Base-by-base conservation (phyloP, 2,888 invertebrate genomes). In the Acleris cristana region DNA sequence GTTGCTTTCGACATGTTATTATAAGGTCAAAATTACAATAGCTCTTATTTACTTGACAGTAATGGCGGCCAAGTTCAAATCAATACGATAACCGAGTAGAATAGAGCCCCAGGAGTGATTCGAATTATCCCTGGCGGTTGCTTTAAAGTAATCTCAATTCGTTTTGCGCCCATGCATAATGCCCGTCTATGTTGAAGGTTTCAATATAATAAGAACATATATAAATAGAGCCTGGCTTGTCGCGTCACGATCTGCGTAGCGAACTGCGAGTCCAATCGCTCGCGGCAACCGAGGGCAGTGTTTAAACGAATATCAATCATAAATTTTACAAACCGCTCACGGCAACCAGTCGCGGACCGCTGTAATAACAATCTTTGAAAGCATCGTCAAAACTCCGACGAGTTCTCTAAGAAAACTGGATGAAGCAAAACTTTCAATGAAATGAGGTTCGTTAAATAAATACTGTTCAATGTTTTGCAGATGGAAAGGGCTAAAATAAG, bases 231-330 rank as follows among this genome's bases (percentile, higher is more conserved):
- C 12, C 56, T 70, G 73, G 68, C 72, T 75, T 78, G 76, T 77
- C 76, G 72, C 73, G 77, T 79, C 78, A 81, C 77, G 79, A 80
- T 79, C 78, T 75, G 74, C 75, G 74, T 79, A 80, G 79, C 76
- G 74, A 75, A 73, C 73, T 71, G 74, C 75, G 67, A 73, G 77
- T 77, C 76, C 66, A 73, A 72, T 73, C 76, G 75, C 71, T 59
- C 71, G 72, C 70, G 65, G 69, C 63, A 21, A 34, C 64, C 58
- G 54, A 65, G 56, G 56, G 67, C 53, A 26, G 70, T 72, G 74
- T 75, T 69, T 69, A 73, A 75, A 74, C 72, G 75, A 74, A 76
- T 79, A 73, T 78, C 79, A 76, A 77, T 79, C 74, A 77, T 75
- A 77, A 63, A 62, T 72, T 76, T 74, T 74, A 77, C 72, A 72